Conservation (phyloP, 2,888 invertebrate genomes). For the Nyleta sp. region DNA sequence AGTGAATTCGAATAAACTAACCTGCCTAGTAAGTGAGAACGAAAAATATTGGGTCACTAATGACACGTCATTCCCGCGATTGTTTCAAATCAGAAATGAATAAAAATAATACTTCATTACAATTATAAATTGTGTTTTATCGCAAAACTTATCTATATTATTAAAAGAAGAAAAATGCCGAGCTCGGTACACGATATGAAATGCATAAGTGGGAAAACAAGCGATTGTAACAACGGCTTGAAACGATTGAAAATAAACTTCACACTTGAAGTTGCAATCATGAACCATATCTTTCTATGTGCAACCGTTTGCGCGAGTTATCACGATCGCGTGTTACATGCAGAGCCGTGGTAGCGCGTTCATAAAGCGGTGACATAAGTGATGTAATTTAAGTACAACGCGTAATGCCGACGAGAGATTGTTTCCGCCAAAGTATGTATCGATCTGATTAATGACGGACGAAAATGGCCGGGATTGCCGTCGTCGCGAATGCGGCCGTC, state of each 20-base stretch:
- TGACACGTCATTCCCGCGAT: too few relatives aligned
- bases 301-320: slow-evolving; percentile 23
- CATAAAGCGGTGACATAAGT: slow-evolving; percentile 32
- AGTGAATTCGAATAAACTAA: too few relatives aligned
- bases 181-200: too few relatives aligned
- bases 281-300: slow-evolving; percentile 28
- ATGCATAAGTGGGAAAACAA: slow-evolving; percentile 9
- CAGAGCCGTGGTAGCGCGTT: slow-evolving; percentile 20
- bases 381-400: slow-evolving; percentile 23
- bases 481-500: too few relatives aligned
- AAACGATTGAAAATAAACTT: slow-evolving; percentile 35
- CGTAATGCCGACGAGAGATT: neutral
- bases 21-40: too few relatives aligned
- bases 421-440: slow-evolving; percentile 7
- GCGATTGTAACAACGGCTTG: slow-evolving; percentile 6
- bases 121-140: too few relatives aligned
- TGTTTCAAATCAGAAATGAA: too few relatives aligned
- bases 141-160: too few relatives aligned
- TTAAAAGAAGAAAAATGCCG: too few relatives aligned
- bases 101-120: too few relatives aligned
- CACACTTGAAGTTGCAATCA: slow-evolving; percentile 17
- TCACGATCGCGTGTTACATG: slow-evolving; percentile 49
- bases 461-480: slow-evolving; percentile 19
- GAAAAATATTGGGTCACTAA: too few relatives aligned
- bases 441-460: neutral